Percentiles rank a stretch among this genome's conserved stretches.
These are phyloP conservation scores for Eolophus roseicapilla DNA, from an alignment of 2,113 vertebrate species.

Conservation along the genomic window DNA sequence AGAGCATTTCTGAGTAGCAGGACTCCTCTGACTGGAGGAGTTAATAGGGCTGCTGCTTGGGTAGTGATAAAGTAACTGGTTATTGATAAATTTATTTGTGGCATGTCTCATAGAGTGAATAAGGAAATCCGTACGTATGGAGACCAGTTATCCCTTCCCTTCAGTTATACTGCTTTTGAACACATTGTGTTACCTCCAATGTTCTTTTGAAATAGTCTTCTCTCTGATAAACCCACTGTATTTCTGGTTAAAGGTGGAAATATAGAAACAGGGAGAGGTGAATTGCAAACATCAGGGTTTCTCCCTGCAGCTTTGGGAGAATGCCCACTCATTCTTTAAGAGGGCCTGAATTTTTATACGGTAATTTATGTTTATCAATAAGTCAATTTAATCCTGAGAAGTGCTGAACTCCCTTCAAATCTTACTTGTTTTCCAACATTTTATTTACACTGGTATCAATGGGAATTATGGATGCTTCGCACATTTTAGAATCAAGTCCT, in stretches of 20 bases:
- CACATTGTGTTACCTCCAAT: background rate
- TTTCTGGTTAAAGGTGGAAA: background rate
- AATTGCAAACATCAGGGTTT: background rate
- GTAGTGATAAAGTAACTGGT: background rate
- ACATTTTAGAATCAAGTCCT: background rate
- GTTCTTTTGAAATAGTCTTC: background rate
- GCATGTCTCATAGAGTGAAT: background rate
- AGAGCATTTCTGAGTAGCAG: background rate
- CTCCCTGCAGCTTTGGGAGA: background rate
- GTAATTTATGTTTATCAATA: background rate
- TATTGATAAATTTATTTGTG: background rate
- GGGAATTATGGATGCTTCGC: background rate
- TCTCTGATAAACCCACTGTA: background rate
- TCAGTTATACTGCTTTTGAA: background rate
- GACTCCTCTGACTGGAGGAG: background rate
- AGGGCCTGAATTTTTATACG: background rate
- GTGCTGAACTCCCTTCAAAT: background rate
- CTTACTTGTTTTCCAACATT: background rate
- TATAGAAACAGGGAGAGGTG: background rate
- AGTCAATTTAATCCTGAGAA: background rate
- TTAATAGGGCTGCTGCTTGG: background rate
- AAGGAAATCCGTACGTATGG: background rate
- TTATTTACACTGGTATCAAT: background rate
- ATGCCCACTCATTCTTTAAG: background rate
- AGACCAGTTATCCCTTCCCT: background rate